Evolutionary conservation across 1,140 invertebrate species (phyloP), one percentile per base, ranked within the genome.

Genomic region (Archivesica marissinica): DNA sequence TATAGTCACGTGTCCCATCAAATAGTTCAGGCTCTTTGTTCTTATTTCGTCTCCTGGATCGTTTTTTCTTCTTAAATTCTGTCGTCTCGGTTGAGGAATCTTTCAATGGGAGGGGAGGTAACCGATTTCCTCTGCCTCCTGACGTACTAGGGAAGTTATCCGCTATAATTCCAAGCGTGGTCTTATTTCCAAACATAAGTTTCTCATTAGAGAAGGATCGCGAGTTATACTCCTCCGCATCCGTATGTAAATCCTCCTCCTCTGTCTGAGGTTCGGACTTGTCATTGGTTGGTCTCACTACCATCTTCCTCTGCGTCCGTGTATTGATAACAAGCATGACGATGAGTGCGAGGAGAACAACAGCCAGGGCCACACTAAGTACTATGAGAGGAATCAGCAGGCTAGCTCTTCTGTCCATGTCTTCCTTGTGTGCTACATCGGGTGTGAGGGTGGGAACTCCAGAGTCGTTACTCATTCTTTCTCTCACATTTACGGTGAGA

Each of bases 21-120:
- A 83, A 89, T 39, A 89, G 86, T 44, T 89, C 88, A 15, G 66
- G 77, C 47, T 89, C 88, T 54, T 89, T 88, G 38, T 83, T 86
- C 38, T 85, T 89, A 47, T 85, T 82, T 33, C 87, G 39, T 20
- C 75, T 68, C 23, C 82, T 77, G 3, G 82, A 77, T 59, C 70
- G 33, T 33, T 78, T 77, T 47, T 85, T 85, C n/a, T 50, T 64
- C 41, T 33, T 47, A 4, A n/a, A 25, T 38, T 77, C 82, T 0
- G 38, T 47, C n/a, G 82, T 85, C 28, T 41, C 82, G 1, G 82
- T 85, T 4, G 39, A 72, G 4, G 72, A 54, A 17, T 74, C 50
- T 64, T 33, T 74, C 41, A 85, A 30, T 20, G 82, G 82, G 20
- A 84, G 52, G 15, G 81, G 81, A 15, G 82, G 72, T 17, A 85